Evolutionary conservation across 2,113 vertebrate species (phyloP).

Genomic region (Nycticebus coucang): DNA sequence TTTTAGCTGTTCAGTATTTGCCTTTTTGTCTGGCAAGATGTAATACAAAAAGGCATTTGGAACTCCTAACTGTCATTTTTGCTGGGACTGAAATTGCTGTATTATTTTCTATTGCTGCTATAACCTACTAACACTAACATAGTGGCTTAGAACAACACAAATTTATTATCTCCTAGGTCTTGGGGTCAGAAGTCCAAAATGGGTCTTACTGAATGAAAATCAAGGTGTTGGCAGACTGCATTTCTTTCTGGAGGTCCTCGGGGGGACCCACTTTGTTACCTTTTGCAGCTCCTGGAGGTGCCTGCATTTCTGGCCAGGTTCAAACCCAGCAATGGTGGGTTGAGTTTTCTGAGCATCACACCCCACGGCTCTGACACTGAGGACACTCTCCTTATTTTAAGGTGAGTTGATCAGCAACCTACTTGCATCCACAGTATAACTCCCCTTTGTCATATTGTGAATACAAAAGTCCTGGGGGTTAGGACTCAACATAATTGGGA

Average conservation of each 20-base stretch:
- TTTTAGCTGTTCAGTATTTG: not conserved
- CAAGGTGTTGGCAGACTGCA: not conserved
- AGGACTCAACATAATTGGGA: not conserved
- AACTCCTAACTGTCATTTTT: not conserved
- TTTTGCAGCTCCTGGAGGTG: not conserved
- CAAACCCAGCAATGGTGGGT: not conserved
- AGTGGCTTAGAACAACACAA: not conserved
- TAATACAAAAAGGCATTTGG: not conserved
- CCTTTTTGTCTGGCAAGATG: not conserved
- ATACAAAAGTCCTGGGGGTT: not conserved
- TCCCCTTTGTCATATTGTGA: not conserved
- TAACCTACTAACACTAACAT: not conserved
- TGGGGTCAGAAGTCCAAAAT: not conserved
- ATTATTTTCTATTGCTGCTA: not conserved
- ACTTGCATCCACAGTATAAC: not conserved
- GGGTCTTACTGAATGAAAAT: not conserved
- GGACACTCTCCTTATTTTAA: not conserved
- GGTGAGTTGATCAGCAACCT: not conserved
- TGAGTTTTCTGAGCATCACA: not conserved
- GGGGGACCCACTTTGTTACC: not conserved
- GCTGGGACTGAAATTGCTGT: not conserved
- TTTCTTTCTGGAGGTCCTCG: not conserved
- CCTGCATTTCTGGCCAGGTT: not conserved
- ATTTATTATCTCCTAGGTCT: not conserved
- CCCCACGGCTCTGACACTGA: not conserved